These are phyloP conservation scores for Augochlora pura DNA, from an alignment of 1,140 invertebrate species.

Conservation along the genomic window DNA sequence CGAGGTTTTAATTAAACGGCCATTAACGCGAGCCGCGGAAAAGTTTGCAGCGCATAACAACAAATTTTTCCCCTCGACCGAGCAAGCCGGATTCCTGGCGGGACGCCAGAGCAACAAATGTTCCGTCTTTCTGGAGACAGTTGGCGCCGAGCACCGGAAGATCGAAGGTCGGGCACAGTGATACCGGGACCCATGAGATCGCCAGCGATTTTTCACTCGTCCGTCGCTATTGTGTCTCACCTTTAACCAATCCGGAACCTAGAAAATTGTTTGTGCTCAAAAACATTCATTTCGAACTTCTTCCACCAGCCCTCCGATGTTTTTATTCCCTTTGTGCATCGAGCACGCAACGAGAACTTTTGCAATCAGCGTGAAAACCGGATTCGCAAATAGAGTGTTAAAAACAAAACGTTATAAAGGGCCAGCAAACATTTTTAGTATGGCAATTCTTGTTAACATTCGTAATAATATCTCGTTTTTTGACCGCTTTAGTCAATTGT, in stretches of 20 bases:
- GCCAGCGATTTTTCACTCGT: neutral
- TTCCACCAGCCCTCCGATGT: no score
- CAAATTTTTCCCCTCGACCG: neutral
- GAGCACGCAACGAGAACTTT: no score
- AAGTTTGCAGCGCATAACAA: neutral
- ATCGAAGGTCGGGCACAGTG: neutral
- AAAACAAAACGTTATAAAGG: no score
- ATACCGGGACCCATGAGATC: no score
- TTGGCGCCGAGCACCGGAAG: neutral
- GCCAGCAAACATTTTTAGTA: no score
- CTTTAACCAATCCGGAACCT: neutral
- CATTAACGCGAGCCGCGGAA: neutral
- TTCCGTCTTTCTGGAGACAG: neutral
- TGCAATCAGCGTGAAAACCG: no score
- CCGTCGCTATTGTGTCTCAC: neutral
- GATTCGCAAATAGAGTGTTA: no score
- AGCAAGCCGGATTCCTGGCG: constrained; percentile 1
- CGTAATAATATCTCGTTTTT: no score
- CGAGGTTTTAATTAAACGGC: neutral
- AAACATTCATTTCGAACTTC: neutral
- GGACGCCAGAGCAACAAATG: constrained; percentile 14
- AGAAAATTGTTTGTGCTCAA: neutral
- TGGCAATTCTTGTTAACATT: no score
- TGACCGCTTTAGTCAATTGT: no score
- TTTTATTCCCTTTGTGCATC: no score